Evolutionary conservation across 2,797 vertebrate genomes (phyloP).

Genomic region (Enteromius radiatus): DNA sequence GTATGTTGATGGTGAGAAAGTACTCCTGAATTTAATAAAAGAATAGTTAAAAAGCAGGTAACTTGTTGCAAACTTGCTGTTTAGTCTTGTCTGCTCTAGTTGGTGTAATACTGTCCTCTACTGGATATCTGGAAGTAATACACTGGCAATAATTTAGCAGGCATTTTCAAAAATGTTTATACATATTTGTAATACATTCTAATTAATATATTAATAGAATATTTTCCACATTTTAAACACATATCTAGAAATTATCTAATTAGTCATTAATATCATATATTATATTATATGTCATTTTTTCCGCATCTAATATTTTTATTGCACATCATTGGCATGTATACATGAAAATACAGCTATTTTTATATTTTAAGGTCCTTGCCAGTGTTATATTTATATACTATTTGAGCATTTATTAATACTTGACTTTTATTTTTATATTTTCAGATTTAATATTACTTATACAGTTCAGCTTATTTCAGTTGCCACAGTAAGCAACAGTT

Average conservation of each 20-base stretch:
- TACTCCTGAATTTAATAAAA: not conserved
- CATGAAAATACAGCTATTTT: not conserved
- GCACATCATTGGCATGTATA: not conserved
- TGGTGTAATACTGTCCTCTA: conserved; percentile 54
- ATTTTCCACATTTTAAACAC: not conserved
- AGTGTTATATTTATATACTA: not conserved
- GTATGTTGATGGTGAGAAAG: conserved; percentile 79
- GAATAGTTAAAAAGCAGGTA: not conserved
- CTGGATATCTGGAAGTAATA: conserved; percentile 33
- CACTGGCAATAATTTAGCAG: not conserved
- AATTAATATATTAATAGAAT: not conserved
- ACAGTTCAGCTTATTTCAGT: not conserved
- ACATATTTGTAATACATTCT: too few species aligned
- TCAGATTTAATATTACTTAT: not conserved
- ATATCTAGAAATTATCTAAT: not conserved
- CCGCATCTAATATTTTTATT: too few species aligned
- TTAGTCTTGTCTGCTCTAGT: not conserved
- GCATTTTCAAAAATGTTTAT: not conserved
- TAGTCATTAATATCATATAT: not conserved
- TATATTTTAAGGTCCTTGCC: not conserved
- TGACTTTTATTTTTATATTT: not conserved
- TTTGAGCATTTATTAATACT: not conserved
- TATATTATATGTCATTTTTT: too few species aligned
- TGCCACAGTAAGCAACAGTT: not conserved
- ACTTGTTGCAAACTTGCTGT: not conserved